Evolutionary conservation across 2,888 invertebrate species (phyloP), one percentile per base, ranked within the genome.

Genomic region (Drosophila eohydei): DNA sequence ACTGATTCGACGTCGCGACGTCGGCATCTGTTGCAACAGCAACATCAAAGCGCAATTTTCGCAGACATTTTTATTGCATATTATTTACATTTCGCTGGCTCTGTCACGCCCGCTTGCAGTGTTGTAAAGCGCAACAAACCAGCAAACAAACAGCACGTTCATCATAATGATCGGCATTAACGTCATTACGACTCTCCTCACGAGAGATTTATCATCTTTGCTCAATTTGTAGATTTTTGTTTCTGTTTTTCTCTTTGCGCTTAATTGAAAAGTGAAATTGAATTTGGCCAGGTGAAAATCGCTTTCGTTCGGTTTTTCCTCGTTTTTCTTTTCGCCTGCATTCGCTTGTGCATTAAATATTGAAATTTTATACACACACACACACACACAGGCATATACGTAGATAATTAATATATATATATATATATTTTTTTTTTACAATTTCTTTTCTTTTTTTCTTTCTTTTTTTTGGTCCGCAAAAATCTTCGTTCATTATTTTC

Each of bases 211-310:
- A 64, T 61, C 55, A 59, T 64, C 71, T 59, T 71, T 67, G 61
- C 56, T 65, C 44, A 76, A 55, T 43, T 57, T 63, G 44, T 46
- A n/a, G 46, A 44, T 59, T 56, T 51, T 50, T 51, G 12, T 36
- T 54, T 59, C 56, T 26, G 43, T 62, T 63, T 50, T 34, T 43
- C 3, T 54, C 14, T 54, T 64, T 70, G 64, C 16, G 32, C 69
- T 46, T 79, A 83, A 83, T 83, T 86, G 81, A 86, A 83, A 83
- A 83, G 83, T 83, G 86, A 83, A 83, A 83, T 86, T 83, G 83
- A 86, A 86, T 81, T 83, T 86, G 64, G 67, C 61, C 57, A 68
- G 75, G 73, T 71, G 75, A 75, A 76, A 74, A 65, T 65, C 58
- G 58, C 38, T 52, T 38, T 48, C 50, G 58, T 58, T 38, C 32